Conservation (phyloP, 2,797 vertebrate genomes). For the Setipinna tenuifilis region DNA sequence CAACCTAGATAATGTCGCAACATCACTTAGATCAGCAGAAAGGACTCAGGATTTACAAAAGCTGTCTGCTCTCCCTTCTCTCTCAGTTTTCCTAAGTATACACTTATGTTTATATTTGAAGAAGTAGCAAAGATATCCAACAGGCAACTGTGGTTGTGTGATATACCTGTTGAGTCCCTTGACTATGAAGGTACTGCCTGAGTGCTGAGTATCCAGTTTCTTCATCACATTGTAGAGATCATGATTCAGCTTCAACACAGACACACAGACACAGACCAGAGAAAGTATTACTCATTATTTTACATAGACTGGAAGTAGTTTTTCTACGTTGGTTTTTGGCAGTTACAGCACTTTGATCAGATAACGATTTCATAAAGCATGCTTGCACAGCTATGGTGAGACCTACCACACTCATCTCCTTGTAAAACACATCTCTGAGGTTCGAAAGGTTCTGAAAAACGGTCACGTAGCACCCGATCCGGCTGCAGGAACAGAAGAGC, state of each 20-base stretch:
- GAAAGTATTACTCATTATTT: not conserved
- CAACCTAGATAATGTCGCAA: not conserved
- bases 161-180: constrained; percentile 87
- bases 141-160: not conserved
- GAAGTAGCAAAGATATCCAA: no score
- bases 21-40: not conserved
- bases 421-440: constrained; percentile 92
- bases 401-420: constrained; percentile 94
- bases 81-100: not conserved
- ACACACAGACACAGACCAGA: not conserved
- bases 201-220: constrained; percentile 91
- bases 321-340: not conserved
- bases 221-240: constrained; percentile 94
- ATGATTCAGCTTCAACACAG: constrained; percentile 83
- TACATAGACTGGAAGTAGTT: not conserved
- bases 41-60: not conserved
- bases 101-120: not conserved
- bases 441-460: constrained; percentile 95
- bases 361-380: not conserved
- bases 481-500: constrained; percentile 70
- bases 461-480: constrained; percentile 90
- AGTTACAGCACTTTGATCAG: not conserved
- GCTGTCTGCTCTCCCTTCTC: not conserved
- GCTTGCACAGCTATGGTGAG: not conserved
- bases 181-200: constrained; percentile 88